A percentile compares a stretch with the other conserved stretches of the same genome.
Evolutionary conservation across 2,888 invertebrate genomes (phyloP).

Genomic region (Diadegma fenestrale): DNA sequence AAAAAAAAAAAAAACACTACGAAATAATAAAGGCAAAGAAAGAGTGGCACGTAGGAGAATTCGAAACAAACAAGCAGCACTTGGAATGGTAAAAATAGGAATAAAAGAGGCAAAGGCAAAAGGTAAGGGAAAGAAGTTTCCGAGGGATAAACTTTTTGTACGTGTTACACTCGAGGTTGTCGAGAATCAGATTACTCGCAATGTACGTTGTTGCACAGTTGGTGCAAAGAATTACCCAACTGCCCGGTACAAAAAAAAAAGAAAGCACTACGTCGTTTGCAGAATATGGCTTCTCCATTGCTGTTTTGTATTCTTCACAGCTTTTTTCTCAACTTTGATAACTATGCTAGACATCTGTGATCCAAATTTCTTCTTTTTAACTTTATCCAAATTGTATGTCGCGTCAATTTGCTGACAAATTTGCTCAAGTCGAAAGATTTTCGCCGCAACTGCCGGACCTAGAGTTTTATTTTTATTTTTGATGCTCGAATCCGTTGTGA

Average conservation of each 20-base stretch:
- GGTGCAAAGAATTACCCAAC: conserved; percentile 53
- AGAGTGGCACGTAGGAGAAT: conserved; percentile 32
- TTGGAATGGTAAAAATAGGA: conserved; percentile 43
- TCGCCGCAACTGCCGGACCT: not conserved
- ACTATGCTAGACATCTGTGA: conserved; percentile 10
- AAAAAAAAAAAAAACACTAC: not conserved
- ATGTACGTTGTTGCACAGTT: conserved; percentile 15
- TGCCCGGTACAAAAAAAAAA: conserved; percentile 4
- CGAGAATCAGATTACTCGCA: conserved; percentile 52
- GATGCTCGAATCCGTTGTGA: not conserved
- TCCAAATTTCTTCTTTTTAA: too few relatives aligned
- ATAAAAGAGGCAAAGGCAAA: conserved; percentile 36
- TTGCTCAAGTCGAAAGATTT: not conserved
- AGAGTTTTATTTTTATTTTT: not conserved
- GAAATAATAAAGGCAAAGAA: conserved; percentile 26
- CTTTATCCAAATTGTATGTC: not conserved
- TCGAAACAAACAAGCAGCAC: conserved; percentile 30
- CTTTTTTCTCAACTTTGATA: conserved; percentile 31
- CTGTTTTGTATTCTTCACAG: conserved; percentile 50
- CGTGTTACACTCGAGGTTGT: conserved; percentile 53
- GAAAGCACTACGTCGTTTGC: conserved; percentile 24
- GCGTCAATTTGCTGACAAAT: not conserved
- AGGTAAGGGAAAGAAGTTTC: conserved; percentile 47
- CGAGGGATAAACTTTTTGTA: conserved; percentile 62
- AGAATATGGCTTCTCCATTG: conserved; percentile 14